Conservation (phyloP, 2,888 invertebrate genomes). For the Leptothorax acervorum region DNA sequence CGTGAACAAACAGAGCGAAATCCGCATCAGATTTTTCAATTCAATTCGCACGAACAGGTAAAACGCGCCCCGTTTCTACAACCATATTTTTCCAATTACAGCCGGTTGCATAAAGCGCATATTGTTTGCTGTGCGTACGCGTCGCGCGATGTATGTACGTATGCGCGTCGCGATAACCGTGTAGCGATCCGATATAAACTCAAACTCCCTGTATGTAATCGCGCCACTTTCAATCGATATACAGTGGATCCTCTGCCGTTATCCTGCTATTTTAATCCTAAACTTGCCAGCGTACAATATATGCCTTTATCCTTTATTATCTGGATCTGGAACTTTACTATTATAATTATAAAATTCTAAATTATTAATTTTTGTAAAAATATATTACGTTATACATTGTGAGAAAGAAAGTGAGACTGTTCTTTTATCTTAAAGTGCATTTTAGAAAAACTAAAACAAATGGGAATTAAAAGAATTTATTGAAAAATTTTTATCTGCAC, state of each 20-base stretch:
- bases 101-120: constrained; percentile 48
- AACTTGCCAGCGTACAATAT: neutral
- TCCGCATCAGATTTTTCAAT: constrained; percentile 50
- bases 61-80: constrained; percentile 15
- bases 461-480: neutral
- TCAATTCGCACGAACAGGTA: constrained; percentile 34
- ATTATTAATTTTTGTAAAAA: neutral
- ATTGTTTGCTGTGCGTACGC: constrained; percentile 27
- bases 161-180: constrained; percentile 57
- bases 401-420: too few relatives aligned
- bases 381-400: neutral
- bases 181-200: constrained; percentile 56
- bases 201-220: constrained; percentile 59
- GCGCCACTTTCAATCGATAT: constrained; percentile 61
- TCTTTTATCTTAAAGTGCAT: neutral
- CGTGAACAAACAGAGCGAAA: constrained; percentile 41
- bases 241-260: neutral
- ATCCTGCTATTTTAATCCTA: constrained; percentile 18
- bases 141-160: constrained; percentile 13
- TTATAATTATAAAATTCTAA: neutral
- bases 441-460: neutral
- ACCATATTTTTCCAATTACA: constrained; percentile 51
- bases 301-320: neutral
- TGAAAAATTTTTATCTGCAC: neutral
- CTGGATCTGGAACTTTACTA: neutral